Evolutionary conservation across 2,113 vertebrate species (phyloP), one percentile per base, ranked within the genome.

Genomic region (Dascyllus trimaculatus): DNA sequence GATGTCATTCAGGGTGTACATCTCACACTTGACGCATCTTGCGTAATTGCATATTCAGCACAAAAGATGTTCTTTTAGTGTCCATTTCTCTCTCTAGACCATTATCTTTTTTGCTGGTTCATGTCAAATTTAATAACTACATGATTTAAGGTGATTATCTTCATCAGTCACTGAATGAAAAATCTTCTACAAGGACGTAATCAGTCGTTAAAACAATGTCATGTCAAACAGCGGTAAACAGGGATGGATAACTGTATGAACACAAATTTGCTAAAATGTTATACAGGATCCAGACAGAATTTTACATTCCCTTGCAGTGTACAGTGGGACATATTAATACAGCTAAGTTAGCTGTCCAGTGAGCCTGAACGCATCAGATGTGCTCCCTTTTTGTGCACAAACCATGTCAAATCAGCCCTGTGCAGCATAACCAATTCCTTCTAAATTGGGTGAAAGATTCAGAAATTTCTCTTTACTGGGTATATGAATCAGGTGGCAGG

Each of bases 371-470:
- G 6, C 69, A 65, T 72, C 73, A 58, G 62, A 78, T 78, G 58
- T 61, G 59, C 54, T 80, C 64, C 32, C 24, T 76, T 58, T 80
- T 66, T 88, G 62, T 69, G 73, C 79, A 81, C 51, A 56, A 52
- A 80, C 86, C 58, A 68, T 86, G 74, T 84, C 57, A 82, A 90
- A 89, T 85, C 79, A 85, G 70, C 65, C 40, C 58, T 68, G 65
- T 75, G 84, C 78, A 71, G 68, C 70, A 74, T 78, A 67, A 82
- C 78, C 38, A 83, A 69, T 85, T 73, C 63, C 26, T 66, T 76
- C 58, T 63, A 87, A 91, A 89, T 32, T 63, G 79, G 51, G 58
- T 69, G 43, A 71, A 84, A 63, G 54, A 85, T 84, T 84, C 65
- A 62, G 60, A 85, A 65, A 68, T 77, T 63, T 85, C 32, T 82